Evolutionary conservation across 1,140 invertebrate species (phyloP).

Genomic region (Lasioglossum baleicum): DNA sequence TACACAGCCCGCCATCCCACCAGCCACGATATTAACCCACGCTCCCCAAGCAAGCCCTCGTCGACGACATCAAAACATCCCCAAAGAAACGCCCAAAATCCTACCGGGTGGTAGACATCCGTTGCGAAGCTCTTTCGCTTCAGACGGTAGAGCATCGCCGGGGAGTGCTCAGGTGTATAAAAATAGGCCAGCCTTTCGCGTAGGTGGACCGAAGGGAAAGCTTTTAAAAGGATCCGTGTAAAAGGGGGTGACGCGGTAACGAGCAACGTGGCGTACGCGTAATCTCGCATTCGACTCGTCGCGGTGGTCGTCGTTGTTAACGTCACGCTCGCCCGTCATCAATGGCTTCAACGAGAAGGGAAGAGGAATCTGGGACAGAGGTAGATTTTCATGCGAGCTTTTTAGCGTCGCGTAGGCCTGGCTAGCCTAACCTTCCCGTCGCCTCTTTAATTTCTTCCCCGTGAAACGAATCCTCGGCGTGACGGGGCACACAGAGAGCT

Average conservation of each 20-base stretch:
- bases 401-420: not conserved
- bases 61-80: no score
- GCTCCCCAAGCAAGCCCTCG: no score
- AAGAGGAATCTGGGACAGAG: slow-evolving; percentile 40
- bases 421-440: not conserved
- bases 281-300: slow-evolving; percentile 32
- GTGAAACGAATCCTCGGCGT: slow-evolving; percentile 10
- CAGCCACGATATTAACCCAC: no score
- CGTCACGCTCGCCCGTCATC: slow-evolving; percentile 10
- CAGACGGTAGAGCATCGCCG: not conserved
- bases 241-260: slow-evolving; percentile 27
- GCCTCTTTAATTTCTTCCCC: not conserved
- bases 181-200: slow-evolving; percentile 23
- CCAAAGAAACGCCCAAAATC: no score
- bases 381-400: slow-evolving; percentile 38
- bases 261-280: slow-evolving; percentile 20
- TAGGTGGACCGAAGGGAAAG: not conserved
- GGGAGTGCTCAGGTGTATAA: not conserved
- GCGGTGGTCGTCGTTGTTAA: slow-evolving; percentile 14
- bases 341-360: slow-evolving; percentile 25
- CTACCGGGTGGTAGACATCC: no score
- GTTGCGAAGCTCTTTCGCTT: no score
- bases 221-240: not conserved
- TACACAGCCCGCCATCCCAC: no score
- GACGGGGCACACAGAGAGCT: not conserved